Base-by-base conservation (phyloP, 2,888 invertebrate species). In the Cetonia aurata region DNA sequence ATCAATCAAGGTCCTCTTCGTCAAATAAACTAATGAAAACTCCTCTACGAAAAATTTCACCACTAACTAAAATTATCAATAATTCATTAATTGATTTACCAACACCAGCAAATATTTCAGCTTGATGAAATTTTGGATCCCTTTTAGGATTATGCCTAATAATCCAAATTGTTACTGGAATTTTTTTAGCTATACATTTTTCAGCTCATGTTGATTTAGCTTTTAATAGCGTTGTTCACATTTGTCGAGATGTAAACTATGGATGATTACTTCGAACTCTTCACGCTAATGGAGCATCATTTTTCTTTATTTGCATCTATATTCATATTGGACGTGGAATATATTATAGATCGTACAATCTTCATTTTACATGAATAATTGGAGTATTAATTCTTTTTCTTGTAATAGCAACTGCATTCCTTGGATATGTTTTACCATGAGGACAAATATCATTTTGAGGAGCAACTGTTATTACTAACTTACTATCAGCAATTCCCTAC, bases 401-500 rank as follows among this genome's bases (percentile, higher is more conserved):
- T 82, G 83, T 88, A 74, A 93, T 93, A 89, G 89, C 84, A 79
- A 90, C 92, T 57, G 92, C 92, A 19, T 94, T 94, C 83, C 85
- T 93, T 87, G 93, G 93, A 0, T 94, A 94, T 86, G 91, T 93
- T 0, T 74, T 93, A 79, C 92, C 92, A 0, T 93, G 93, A 84
- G 92, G 92, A 6, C 92, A 93, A 90, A 93, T 93, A 88, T 93
- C 92, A 0, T 93, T 91, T 82, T 93, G 93, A 88, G 92, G 92
- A 1, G 92, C 92, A 0, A 92, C 92, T 46, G 92, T 93, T n/a
- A 93, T 93, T 89, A 92, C 81, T 12, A 93, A 92, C 80, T 77
- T 93, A 77, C 72, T 93, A 73, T 92, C 93, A 0, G 91, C 91
- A 1, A 88, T 93, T 9, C 92, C 93, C 0, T 91, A 89, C 75